Evolutionary conservation across 2,113 vertebrate genomes (phyloP).

Genomic region (Microcebus jonahi): DNA sequence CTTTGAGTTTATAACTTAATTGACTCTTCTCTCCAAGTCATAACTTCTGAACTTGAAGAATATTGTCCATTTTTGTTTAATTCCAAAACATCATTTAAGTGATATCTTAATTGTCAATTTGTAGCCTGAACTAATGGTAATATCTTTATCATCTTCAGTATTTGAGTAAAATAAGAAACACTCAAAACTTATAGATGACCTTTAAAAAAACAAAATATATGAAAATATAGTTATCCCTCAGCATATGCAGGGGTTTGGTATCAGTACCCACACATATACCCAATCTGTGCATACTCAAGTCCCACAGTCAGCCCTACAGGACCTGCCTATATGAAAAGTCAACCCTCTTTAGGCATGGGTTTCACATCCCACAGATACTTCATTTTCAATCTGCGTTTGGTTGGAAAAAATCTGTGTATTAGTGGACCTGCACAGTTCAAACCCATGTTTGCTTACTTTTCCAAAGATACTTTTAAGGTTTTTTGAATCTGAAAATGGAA

Average conservation of each 20-base stretch:
- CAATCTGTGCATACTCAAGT: neutral
- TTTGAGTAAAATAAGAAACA: constrained; percentile 37
- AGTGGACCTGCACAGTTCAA: neutral
- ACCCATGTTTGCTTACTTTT: neutral
- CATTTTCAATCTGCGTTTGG: neutral
- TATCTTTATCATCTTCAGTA: neutral
- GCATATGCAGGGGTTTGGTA: neutral
- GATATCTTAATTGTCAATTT: neutral
- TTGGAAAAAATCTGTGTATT: neutral
- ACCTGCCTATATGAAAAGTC: neutral
- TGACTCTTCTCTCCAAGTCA: neutral
- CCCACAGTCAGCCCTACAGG: neutral
- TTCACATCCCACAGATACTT: neutral
- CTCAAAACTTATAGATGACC: neutral
- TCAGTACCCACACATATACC: neutral
- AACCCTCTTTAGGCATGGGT: neutral
- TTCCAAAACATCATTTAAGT: constrained; percentile 28
- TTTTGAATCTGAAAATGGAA: constrained; percentile 22
- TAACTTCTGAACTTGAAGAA: constrained; percentile 25
- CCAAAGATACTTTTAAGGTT: constrained; percentile 18
- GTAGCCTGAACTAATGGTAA: neutral
- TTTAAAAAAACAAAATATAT: neutral
- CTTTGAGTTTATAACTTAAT: constrained; percentile 15
- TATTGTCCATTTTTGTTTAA: constrained; percentile 33
- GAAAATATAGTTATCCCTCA: neutral